Base-by-base conservation (phyloP, 2,113 vertebrate species). In the Scomber colias region DNA sequence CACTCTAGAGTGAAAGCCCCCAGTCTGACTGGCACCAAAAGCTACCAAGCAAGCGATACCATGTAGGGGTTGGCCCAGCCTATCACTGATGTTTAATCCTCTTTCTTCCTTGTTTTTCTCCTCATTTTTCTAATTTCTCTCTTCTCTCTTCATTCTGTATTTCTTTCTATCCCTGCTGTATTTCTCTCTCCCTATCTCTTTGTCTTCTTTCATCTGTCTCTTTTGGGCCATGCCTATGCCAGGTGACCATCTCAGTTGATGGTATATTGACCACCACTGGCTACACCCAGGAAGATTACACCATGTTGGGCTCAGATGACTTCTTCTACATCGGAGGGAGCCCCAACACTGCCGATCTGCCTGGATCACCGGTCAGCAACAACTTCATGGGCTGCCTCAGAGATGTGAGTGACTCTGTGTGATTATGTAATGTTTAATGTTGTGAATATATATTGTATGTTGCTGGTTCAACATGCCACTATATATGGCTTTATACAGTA, bases 311-410 rank as follows among this genome's bases (percentile, higher is more conserved):
- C 62, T 97, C 97, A 0, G 97, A 97, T 3, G 97, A 98, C 91
- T 98, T 98, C 95, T 98, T 98, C 95, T 98, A 98, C 91, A 97
- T 98, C 0, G 97, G 97, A 45, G 97, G 97, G 80, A 98, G 97
- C 86, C 97, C 97, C 74, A 98, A 97, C 92, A 97, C 97, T 0
- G 97, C 97, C 0, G 97, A 98, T 90, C 94, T 98, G 75, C 97
- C 97, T 0, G 97, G 97, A 11, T 98, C 97, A 0, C 97, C 97
- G 0, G 97, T 98, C 92, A 98, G 97, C 96, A 98, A 98, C 95
- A 98, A 98, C 94, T 98, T 98, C 90, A 98, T 98, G 97, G 97
- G 97, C 78, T 98, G 97, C 90, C 96, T 98, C 16, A 98, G 97
- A 92, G 97, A 98, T 1, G 97, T 98, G 88, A 97, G 97, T 94